Evolutionary conservation across 92 coral and sea anemone genomes (phyloP).

Genomic region (Blastomussa wellsi): DNA sequence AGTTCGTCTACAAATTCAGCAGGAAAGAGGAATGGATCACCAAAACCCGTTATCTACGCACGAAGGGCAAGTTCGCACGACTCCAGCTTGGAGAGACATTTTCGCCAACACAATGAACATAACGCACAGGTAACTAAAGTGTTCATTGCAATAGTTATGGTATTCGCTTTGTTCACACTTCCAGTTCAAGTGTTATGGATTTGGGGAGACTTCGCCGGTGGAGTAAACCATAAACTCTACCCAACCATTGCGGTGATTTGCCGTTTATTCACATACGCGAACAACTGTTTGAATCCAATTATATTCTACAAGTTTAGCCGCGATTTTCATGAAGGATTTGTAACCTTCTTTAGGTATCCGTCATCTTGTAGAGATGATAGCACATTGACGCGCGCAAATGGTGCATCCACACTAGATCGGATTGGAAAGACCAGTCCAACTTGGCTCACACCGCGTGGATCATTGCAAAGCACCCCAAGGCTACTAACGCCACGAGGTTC

Average conservation of each 20-base stretch:
- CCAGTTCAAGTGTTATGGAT: constrained; percentile 61
- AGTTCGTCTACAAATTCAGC: not conserved
- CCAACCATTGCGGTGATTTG: constrained; percentile 43
- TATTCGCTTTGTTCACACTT: constrained; percentile 53
- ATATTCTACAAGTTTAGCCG: constrained; percentile 53
- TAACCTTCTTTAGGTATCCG: constrained; percentile 8
- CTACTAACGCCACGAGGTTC: constrained; percentile 6
- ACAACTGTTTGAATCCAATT: constrained; percentile 59
- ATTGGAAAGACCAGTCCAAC: constrained; percentile 3
- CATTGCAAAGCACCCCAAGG: constrained; percentile 15
- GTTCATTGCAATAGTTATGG: constrained; percentile 47
- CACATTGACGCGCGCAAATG: not conserved
- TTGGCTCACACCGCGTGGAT: constrained; percentile 19
- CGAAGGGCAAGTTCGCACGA: not conserved
- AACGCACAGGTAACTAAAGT: constrained; percentile 59
- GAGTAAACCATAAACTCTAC: constrained; percentile 11
- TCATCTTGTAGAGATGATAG: constrained; percentile 21
- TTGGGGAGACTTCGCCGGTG: constrained; percentile 63
- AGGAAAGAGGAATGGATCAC: constrained; percentile 15
- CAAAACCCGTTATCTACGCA: not conserved
- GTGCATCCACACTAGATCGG: not conserved
- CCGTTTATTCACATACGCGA: constrained; percentile 65
- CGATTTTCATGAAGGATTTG: constrained; percentile 56
- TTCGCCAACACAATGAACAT: constrained; percentile 22
- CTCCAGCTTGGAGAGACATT: constrained; percentile 22